Evolutionary conservation across 2,888 invertebrate species (phyloP), one percentile per base, ranked within the genome.

Genomic region (Agrotis ipsilon): DNA sequence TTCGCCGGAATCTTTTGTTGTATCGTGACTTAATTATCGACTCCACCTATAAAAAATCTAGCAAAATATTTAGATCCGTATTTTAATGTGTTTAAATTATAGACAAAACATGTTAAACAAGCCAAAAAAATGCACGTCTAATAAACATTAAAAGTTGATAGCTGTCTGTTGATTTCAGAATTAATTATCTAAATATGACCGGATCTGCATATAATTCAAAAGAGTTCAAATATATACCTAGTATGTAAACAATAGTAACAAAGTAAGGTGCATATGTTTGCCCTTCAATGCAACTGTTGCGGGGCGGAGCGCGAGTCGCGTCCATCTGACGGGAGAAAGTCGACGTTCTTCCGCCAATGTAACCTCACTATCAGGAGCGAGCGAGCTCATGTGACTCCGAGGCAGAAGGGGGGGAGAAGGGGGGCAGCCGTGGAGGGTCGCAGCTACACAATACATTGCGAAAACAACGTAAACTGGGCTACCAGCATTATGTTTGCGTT

Each of bases 401-500:
- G 64, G 70, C 54, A 72, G 78, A 60, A 51, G 65, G 7, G 63
- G 57, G 19, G 39, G 45, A 32, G 55, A 61, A 46, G 24, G 3
- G 58, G 43, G 27, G 51, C 72, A 60, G 14, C 59, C 27, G 74
- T 64, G 71, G 71, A 78, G 72, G 63, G 78, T 72, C 81, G 75
- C 70, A 71, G 59, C 65, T 65, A 73, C 85, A 92, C 92, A 92
- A 90, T 91, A 86, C 89, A 85, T 93, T 94, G 92, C 93, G 91
- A 93, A 91, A 93, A 88, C 85, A 67, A 88, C 84, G 88, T 88
- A 87, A 90, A 90, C 85, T 87, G 85, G 89, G 89, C 85, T 89
- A 86, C 83, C 70, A 81, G 80, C 80, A 85, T 91, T 89, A 89
- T 88, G 88, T 87, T 85, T 70, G 82, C 60, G 82, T 88, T 90